Percentiles rank a stretch among this genome's conserved stretches.
phyloP scores from a whole-genome alignment of 2,888 invertebrate genomes.

The Atethmia centrago region DNA sequence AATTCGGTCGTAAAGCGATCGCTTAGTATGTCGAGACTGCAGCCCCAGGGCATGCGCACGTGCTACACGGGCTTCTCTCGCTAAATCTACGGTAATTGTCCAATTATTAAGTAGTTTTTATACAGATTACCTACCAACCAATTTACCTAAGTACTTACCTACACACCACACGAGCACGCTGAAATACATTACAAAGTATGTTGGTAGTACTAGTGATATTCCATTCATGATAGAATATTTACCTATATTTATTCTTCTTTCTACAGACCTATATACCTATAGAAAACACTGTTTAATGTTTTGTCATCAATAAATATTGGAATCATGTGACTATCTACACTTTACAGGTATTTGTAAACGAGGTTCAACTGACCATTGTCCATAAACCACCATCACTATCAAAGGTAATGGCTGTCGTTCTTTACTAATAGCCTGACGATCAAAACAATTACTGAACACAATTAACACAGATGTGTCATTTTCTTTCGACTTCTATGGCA shows the following conservation, averaged over 20 bases:
- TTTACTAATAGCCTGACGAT: conserved; percentile 28
- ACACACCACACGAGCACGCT: background rate
- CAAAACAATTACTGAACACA: conserved; percentile 39
- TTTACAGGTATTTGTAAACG: conserved; percentile 19
- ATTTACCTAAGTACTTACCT: background rate
- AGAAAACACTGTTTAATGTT: conserved; percentile 7
- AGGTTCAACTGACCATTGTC: conserved; percentile 37
- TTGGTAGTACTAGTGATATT: background rate
- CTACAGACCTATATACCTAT: too few species aligned
- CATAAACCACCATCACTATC: conserved; percentile 20
- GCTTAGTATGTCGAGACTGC: too few species aligned
- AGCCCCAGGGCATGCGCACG: background rate
- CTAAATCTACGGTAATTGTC: too few species aligned
- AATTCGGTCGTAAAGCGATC: too few species aligned
- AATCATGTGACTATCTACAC: conserved; percentile 47
- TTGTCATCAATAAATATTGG: conserved; percentile 19
- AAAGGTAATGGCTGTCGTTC: conserved; percentile 23
- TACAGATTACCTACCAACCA: background rate
- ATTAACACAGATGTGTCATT: conserved; percentile 12
- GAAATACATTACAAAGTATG: background rate
- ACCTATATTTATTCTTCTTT: background rate
- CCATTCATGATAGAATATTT: background rate
- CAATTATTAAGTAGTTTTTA: background rate
- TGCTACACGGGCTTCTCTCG: background rate
- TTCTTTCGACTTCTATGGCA: background rate